Base-by-base conservation (phyloP, 1,140 invertebrate genomes). In the Chelonus insularis region DNA sequence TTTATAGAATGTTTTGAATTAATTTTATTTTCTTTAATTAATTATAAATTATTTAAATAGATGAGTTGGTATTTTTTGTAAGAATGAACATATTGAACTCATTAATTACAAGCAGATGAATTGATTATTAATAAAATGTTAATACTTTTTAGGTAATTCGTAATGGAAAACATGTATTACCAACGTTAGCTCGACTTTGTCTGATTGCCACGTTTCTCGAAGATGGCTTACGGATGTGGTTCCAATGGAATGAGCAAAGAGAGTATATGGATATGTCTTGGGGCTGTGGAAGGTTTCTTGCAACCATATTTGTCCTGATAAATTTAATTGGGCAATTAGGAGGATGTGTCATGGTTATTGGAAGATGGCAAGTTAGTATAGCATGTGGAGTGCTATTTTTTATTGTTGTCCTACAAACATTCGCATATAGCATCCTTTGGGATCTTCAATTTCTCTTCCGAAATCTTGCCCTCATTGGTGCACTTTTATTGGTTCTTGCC, bases 181-280 rank as follows among this genome's bases (percentile, higher is more conserved):
- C 98, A 16, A 97, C 96, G 63, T 84, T 98, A 51, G 97, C 97
- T 2, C 86, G 97, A 62, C 82, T 99, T 34, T 99, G 96, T 78
- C 86, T 99, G n/a, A 97, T 99, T 69, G 96, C 96, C 60, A 99
- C 98, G 68, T 99, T 99, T 83, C 85, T 99, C 23, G 98, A 99
- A 85, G 98, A 99, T 88, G 98, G 98, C 0, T 85, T 99, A 36
- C 88, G 98, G 63, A 99, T 99, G 98, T 99, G 94, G 90, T 91
- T 94, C 71, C 98, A 99, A 81, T 99, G 98, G 97, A 88, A 88
- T 29, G 96, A 99, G 73, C 98, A 99, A 76, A 85, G 95, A 29
- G 95, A 99, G 73, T 99, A 99, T 74, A 98, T 99, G 94, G 89
- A 97, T 75, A 89, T 94, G 79, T 95, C 94, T 2, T 99, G 97